A percentile compares a stretch with the other conserved stretches of the same genome.
Evolutionary conservation across 2,113 vertebrate species (phyloP).

Genomic region (Rafetus swinhoei): DNA sequence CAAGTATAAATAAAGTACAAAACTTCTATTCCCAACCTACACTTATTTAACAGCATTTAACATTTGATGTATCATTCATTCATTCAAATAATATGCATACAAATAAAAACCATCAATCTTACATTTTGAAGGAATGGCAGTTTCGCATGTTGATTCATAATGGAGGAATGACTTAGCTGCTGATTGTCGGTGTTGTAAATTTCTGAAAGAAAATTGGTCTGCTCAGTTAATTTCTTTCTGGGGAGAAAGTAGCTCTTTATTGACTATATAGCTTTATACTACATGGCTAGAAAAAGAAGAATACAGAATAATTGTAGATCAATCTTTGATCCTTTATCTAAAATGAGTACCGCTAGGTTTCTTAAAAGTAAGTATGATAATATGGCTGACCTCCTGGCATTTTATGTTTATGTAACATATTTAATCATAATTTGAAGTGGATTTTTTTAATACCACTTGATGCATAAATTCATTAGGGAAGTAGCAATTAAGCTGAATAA

Average conservation of each 20-base stretch:
- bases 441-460: not conserved
- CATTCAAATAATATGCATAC: not conserved
- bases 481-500: slow-evolving; percentile 49
- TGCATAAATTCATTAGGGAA: slow-evolving; percentile 46
- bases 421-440: not conserved
- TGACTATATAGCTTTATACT: not conserved
- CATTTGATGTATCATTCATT: not conserved
- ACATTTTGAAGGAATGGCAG: not conserved
- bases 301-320: not conserved
- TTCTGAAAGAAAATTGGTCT: not conserved
- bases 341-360: not conserved
- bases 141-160: not conserved
- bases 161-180: not conserved
- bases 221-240: not conserved
- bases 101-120: not conserved
- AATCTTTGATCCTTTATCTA: not conserved
- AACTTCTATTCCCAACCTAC: not conserved
- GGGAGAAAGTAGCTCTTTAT: not conserved
- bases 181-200: not conserved
- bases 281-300: not conserved
- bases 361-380: not conserved
- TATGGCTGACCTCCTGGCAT: not conserved
- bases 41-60: not conserved
- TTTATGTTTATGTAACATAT: not conserved
- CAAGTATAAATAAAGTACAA: not conserved